phyloP scores from a whole-genome alignment of 1,140 invertebrate species.

The Xylocopa sonorina region DNA sequence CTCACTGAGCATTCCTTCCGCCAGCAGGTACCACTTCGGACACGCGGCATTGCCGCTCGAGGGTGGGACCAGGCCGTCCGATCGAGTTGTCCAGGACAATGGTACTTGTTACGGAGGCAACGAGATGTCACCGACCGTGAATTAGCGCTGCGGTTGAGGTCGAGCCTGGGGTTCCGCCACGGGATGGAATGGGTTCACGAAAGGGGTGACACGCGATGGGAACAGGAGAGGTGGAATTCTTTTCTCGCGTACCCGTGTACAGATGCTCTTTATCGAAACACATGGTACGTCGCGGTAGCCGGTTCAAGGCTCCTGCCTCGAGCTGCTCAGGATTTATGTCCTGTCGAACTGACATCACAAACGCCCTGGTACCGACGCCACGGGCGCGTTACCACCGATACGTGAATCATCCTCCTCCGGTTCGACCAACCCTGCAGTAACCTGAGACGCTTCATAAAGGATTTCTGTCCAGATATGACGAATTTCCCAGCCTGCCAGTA shows the following conservation, averaged over 20 bases:
- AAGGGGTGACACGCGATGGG: conserved; percentile 55
- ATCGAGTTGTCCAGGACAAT: conserved; percentile 74
- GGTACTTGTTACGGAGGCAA: conserved; percentile 78
- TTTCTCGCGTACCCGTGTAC: conserved; percentile 60
- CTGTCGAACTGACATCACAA: conserved; percentile 37
- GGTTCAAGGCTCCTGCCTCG: conserved; percentile 21
- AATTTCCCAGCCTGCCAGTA: conserved; percentile 49
- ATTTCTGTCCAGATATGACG: conserved; percentile 70
- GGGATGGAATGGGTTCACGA: conserved; percentile 37
- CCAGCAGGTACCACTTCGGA: conserved; percentile 64
- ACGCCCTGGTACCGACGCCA: neutral
- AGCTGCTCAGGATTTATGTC: conserved; percentile 51
- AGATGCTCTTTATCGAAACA: conserved; percentile 61
- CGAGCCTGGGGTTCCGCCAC: conserved; percentile 29
- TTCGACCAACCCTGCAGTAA: conserved; percentile 59
- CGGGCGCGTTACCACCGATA: conserved; percentile 31
- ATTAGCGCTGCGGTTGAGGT: conserved; percentile 74
- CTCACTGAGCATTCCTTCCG: conserved; percentile 63
- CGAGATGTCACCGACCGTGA: conserved; percentile 78
- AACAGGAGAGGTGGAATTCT: conserved; percentile 46
- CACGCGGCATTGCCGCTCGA: conserved; percentile 45
- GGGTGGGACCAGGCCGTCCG: conserved; percentile 54
- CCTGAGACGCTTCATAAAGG: conserved; percentile 66
- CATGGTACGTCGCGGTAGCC: conserved; percentile 54
- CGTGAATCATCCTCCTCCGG: conserved; percentile 62